A percentile compares a stretch with the other conserved stretches of the same genome.
phyloP scores from a whole-genome alignment of 2,797 vertebrate species.

The Eupleurogrammus muticus region DNA sequence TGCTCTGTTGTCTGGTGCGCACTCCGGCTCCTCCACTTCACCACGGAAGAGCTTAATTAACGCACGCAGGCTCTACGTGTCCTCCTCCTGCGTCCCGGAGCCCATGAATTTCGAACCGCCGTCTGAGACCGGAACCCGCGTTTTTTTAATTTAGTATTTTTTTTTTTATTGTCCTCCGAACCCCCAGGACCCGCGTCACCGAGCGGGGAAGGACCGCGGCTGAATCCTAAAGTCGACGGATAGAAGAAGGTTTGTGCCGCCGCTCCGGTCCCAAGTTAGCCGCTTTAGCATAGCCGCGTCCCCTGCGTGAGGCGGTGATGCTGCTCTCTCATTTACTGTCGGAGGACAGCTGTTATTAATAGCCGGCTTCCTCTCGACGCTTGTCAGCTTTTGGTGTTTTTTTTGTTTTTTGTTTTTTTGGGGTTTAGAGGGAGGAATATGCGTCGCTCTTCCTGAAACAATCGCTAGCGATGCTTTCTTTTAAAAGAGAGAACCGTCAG shows the following conservation, averaged over 20 bases:
- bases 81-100: conserved; percentile 61
- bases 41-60: conserved; percentile 79
- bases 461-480: no score
- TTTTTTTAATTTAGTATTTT: no score
- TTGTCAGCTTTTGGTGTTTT: conserved; percentile 17
- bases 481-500: conserved; percentile 9
- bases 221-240: conserved; percentile 72
- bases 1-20: conserved; percentile 79
- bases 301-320: conserved; percentile 36
- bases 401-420: no score
- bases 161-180: conserved; percentile 44
- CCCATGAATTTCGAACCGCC: conserved; percentile 64
- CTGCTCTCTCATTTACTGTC: conserved; percentile 34
- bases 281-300: conserved; percentile 74
- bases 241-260: conserved; percentile 38
- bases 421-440: conserved; percentile 10
- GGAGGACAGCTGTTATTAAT: conserved; percentile 51
- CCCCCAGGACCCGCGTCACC: conserved; percentile 61
- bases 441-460: conserved; percentile 16
- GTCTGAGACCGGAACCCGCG: conserved; percentile 65
- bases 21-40: conserved; percentile 73
- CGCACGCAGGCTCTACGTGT: conserved; percentile 58
- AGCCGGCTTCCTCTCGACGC: conserved; percentile 60
- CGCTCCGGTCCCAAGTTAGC: conserved; percentile 71
- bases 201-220: conserved; percentile 71